Evolutionary conservation across 2,113 vertebrate species (phyloP), one percentile per base, ranked within the genome.

Genomic region (Zosterops borbonicus): DNA sequence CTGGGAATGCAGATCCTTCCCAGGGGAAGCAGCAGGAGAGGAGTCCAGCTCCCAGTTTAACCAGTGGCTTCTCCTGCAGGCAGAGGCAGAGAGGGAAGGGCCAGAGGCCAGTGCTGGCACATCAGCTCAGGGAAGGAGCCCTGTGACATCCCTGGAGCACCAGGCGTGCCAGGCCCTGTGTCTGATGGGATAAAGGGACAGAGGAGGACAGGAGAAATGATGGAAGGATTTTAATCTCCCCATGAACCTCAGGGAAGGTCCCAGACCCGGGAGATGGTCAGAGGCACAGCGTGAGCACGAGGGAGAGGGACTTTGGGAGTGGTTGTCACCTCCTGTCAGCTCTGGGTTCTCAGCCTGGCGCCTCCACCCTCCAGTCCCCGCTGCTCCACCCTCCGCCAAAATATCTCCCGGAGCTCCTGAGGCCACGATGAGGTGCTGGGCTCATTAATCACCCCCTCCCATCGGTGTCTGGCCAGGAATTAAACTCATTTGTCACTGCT

Each of bases 401-500:
- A 71, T 9, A 73, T 17, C 82, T 87, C 84, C 53, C 37, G 1
- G 73, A 47, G 78, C 70, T 91, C 92, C 90, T 1, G 62, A 73
- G 78, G 92, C 94, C 29, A 1, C 0, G 0, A 2, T 0, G 31
- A 88, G 71, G 63, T n/a, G 44, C 46, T 65, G 46, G 50, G 85
- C 74, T 77, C 94, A 95, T 95, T 95, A 92, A 96, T 94, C 95
- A 94, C 81, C 53, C 73, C 52, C 83, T 91, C 62, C 60, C 23
- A 0, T 71, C 12, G 5, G 19, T 42, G 91, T 94, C 96, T 92
- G 89, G 77, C 25, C 62, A 73, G 89, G 95, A 96, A 96, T 94
- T 91, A 89, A 89, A 94, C 50, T 64, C 87, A 79, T 96, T 95
- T 95, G 78, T 95, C 93, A 95, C 89, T 37, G 91, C 68, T 92